Evolutionary conservation across 2,113 vertebrate species (phyloP).

Genomic region (Heloderma charlesbogerti): DNA sequence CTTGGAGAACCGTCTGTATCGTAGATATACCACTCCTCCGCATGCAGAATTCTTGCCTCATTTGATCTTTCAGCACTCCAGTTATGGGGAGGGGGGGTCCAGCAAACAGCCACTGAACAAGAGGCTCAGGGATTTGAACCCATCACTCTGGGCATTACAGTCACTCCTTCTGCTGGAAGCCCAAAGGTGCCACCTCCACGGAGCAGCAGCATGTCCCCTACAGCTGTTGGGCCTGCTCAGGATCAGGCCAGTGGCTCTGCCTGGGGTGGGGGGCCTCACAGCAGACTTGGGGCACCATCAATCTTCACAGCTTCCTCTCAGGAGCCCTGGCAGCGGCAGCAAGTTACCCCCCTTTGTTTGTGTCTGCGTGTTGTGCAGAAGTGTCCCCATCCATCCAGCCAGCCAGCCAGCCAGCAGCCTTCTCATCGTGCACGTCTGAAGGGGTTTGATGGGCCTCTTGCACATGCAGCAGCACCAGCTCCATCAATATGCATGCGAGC

Average conservation of each 20-base stretch:
- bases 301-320: slow-evolving; percentile 71
- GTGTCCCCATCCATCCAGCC: slow-evolving; percentile 31
- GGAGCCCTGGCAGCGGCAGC: slow-evolving; percentile 55
- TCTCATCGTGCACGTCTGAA: slow-evolving; percentile 62
- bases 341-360: slow-evolving; percentile 16
- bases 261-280: slow-evolving; percentile 24
- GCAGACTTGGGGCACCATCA: slow-evolving; percentile 52
- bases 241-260: neutral
- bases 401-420: slow-evolving; percentile 28
- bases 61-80: neutral
- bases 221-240: neutral
- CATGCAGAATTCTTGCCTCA: neutral
- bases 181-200: neutral
- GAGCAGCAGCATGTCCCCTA: neutral
- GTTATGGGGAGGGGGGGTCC: neutral
- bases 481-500: slow-evolving; percentile 78
- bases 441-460: slow-evolving; percentile 71
- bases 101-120: neutral
- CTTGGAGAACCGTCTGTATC: neutral
- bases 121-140: neutral
- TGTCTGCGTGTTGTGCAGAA: neutral
- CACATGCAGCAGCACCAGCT: slow-evolving; percentile 65
- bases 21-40: no score
- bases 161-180: rapidly evolving
- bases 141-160: neutral